phyloP scores from a whole-genome alignment of 2,888 invertebrate species.

The Phortica okadai region DNA sequence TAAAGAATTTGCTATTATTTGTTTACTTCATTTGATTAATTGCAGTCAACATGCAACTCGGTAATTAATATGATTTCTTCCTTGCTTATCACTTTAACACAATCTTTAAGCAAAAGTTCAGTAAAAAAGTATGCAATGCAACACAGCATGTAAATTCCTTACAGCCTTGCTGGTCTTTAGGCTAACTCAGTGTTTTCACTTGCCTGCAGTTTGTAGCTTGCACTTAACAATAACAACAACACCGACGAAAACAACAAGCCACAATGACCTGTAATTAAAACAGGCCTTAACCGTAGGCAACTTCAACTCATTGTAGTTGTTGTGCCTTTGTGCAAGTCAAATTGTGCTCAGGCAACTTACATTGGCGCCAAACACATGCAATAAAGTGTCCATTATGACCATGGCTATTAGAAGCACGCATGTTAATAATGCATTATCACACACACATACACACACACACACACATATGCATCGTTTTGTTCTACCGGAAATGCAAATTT shows the following conservation, averaged over 20 bases:
- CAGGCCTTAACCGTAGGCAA: background rate
- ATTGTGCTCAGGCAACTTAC: background rate
- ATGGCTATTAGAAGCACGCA: background rate
- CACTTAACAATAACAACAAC: background rate
- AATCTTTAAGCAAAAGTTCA: too few relatives aligned
- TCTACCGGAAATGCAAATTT: too few relatives aligned
- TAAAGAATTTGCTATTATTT: too few relatives aligned
- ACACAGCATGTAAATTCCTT: background rate
- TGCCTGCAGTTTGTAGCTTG: background rate
- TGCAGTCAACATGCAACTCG: too few relatives aligned
- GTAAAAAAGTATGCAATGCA: background rate
- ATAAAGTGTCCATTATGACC: background rate
- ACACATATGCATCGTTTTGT: background rate
- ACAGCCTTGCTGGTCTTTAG: background rate
- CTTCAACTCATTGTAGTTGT: background rate
- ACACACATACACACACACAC: background rate
- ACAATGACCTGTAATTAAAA: slow-evolving; percentile 15
- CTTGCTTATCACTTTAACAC: too few relatives aligned
- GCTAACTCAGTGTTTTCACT: background rate
- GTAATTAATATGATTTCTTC: too few relatives aligned
- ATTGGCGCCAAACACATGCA: background rate
- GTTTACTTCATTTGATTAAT: too few relatives aligned
- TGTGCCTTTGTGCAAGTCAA: background rate
- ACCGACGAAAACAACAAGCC: background rate
- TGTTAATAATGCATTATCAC: background rate